Evolutionary conservation across 2,888 invertebrate genomes (phyloP), one percentile per base, ranked within the genome.

Genomic region (Chelonus formosanus): DNA sequence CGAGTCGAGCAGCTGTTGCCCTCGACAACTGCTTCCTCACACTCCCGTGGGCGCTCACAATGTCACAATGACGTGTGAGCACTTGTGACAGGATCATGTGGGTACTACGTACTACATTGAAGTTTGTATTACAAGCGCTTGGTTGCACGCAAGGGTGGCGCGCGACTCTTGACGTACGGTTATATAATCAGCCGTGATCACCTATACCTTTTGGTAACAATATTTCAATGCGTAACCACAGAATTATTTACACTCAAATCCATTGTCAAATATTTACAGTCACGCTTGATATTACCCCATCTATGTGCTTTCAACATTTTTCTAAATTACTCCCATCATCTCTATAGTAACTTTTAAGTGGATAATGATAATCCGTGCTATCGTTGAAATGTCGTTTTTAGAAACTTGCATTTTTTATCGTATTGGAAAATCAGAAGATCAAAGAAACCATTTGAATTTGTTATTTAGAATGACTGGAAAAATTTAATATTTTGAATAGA

Each of bases 11-110:
- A 82, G 82, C 81, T 82, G 82, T 80, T 81, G 74, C 70, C 75
- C 77, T 77, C 77, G 75, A 80, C 80, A 78, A 80, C 81, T 79
- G 79, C 78, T 80, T 80, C 65, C 68, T 68, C 69, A 75, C 78
- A 78, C 80, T 79, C 75, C 76, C 74, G 73, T 78, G 76, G 74
- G 74, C 76, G 74, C 75, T 78, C 78, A 78, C 78, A 77, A 80
- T 80, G 80, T 81, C 81, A 81, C 80, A 81, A 80, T 81, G 80
- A 80, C 80, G 80, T 76, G 79, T 73, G 76, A 80, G 79, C 81
- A 81, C 80, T 81, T 81, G 81, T 80, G 79, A 80, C 80, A 79
- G 79, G 74, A 71, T 79, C 79, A 79, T 77, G 79, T 77, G 76
- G 74, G 77, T 76, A 55, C 68, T 66, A 72, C 75, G 70, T 74